These are phyloP conservation scores for Macrosiphum euphorbiae DNA, from an alignment of 2,888 invertebrate genomes.

Conservation along the genomic window DNA sequence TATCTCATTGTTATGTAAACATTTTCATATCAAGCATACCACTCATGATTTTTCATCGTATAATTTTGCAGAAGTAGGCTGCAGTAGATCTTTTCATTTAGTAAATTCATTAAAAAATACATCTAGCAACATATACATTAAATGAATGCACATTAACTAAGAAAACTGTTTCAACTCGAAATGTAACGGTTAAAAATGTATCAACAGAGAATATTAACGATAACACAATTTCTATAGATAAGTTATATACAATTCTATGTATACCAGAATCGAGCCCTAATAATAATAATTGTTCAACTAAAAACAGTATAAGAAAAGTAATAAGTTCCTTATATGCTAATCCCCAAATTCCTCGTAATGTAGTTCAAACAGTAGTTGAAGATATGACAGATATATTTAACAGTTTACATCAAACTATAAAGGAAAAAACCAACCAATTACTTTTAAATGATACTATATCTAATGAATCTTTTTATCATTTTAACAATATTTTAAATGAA, in stretches of 20 bases:
- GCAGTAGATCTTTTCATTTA: background rate
- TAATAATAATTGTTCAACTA: too few relatives aligned
- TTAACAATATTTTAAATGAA: background rate
- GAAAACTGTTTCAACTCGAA: background rate
- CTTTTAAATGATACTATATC: background rate
- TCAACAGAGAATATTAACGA: too few relatives aligned
- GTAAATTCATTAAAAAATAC: background rate
- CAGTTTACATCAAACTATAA: background rate
- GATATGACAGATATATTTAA: background rate
- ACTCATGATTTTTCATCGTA: background rate
- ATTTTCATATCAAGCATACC: background rate
- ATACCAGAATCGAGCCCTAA: too few relatives aligned
- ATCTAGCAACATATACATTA: background rate
- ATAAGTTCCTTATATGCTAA: background rate
- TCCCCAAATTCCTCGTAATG: slow-evolving; percentile 9
- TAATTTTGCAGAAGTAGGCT: background rate
- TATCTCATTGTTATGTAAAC: background rate
- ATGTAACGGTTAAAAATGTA: background rate
- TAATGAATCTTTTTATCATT: background rate
- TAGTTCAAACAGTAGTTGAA: background rate
- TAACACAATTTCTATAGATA: too few relatives aligned
- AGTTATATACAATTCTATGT: background rate
- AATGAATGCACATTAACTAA: too few relatives aligned
- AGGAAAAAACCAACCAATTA: background rate
- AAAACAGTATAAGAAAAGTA: too few relatives aligned